Percentiles rank a stretch among this genome's conserved stretches.
These are phyloP conservation scores for Phalacrocorax brasilianus DNA, from an alignment of 2,113 vertebrate genomes.

Conservation along the genomic window DNA sequence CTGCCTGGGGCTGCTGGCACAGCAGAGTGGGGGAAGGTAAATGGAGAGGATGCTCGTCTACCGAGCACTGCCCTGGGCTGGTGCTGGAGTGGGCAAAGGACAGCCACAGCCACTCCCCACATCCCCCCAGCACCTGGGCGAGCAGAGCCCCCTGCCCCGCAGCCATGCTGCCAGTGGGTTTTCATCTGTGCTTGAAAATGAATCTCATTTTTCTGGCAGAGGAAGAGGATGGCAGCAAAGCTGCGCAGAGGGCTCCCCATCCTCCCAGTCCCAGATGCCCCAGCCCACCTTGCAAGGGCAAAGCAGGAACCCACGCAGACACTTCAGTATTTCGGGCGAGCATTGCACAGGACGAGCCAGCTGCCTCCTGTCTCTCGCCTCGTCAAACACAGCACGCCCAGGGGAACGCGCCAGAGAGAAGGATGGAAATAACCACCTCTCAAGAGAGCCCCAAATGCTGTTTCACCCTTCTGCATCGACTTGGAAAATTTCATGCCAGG, in stretches of 20 bases:
- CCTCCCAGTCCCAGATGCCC: neutral
- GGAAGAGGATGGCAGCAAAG: neutral
- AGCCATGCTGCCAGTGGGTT: rapidly evolving
- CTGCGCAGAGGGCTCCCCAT: neutral
- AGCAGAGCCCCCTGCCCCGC: neutral
- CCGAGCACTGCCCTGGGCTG: neutral
- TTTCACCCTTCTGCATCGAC: neutral
- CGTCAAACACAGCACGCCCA: neutral
- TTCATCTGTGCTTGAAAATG: neutral
- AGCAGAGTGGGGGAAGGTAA: neutral
- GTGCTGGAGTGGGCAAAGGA: neutral
- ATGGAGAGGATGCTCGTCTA: neutral
- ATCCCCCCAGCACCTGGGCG: rapidly evolving
- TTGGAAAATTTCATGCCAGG: neutral
- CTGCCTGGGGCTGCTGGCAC: neutral
- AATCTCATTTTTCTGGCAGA: neutral
- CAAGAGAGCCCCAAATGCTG: neutral
- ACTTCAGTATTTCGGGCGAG: neutral
- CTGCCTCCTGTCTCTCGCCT: neutral
- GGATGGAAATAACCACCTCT: neutral
- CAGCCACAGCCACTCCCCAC: neutral
- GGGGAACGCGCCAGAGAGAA: rapidly evolving
- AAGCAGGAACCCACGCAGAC: rapidly evolving
- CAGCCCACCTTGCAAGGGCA: neutral
- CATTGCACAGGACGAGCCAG: rapidly evolving